Conservation (phyloP, 1,140 invertebrate genomes). For the Papilio polytes region DNA sequence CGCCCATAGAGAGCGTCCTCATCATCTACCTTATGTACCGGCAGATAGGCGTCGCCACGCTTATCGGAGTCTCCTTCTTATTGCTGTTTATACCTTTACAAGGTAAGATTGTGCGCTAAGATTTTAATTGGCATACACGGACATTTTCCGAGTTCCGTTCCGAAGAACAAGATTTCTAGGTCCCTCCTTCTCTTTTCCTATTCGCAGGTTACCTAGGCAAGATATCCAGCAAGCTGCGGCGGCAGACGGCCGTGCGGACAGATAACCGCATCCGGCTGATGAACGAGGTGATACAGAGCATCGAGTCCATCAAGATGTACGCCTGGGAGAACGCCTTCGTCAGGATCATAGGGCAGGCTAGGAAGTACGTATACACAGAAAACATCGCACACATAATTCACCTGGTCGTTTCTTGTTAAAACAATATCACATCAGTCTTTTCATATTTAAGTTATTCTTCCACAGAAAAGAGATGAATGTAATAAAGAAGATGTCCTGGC, state of each 20-base stretch:
- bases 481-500: constrained; percentile 86
- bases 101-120: constrained; percentile 64
- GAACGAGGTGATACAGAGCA: constrained; percentile 92
- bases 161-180: too few relatives aligned
- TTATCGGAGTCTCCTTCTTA: constrained; percentile 91
- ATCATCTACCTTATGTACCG: constrained; percentile 90
- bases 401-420: too few relatives aligned
- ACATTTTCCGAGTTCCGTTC: too few relatives aligned
- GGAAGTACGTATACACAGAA: constrained; percentile 58
- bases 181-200: not conserved
- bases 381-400: not conserved
- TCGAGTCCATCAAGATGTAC: constrained; percentile 95
- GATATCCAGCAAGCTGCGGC: constrained; percentile 84
- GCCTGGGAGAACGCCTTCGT: constrained; percentile 93
- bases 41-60: constrained; percentile 87
- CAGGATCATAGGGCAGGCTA: constrained; percentile 84
- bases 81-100: constrained; percentile 93
- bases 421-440: not conserved
- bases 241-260: constrained; percentile 84
- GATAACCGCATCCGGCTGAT: constrained; percentile 92
- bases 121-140: too few relatives aligned
- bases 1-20: constrained; percentile 90
- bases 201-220: constrained; percentile 87
- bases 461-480: constrained; percentile 86
- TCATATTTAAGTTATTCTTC: constrained; percentile 43